Conservation (phyloP, 2,113 vertebrate species). For the Progne subis region DNA sequence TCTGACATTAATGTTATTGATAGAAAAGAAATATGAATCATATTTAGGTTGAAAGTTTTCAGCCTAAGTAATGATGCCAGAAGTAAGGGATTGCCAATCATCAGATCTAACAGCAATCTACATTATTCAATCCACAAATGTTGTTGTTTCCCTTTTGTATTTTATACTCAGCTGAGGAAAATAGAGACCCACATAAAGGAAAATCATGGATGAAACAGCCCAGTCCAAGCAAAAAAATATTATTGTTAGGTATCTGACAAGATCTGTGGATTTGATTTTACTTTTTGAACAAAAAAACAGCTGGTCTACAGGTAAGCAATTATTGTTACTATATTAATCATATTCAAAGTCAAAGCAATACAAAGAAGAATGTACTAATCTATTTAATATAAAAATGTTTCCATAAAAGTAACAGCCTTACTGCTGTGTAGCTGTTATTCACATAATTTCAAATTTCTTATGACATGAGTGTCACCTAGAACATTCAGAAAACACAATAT, state of each 20-base stretch:
- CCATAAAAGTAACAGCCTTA: neutral
- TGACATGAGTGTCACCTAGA: neutral
- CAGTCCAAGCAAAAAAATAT: neutral
- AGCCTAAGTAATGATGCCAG: neutral
- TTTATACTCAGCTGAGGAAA: neutral
- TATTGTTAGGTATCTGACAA: neutral
- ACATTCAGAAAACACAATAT: neutral
- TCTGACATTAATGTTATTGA: constrained; percentile 6
- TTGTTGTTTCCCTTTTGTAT: neutral
- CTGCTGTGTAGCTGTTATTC: neutral
- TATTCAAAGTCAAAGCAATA: neutral
- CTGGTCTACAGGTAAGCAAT: neutral
- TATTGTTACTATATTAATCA: neutral
- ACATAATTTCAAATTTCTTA: neutral
- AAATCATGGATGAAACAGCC: neutral
- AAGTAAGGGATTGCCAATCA: neutral
- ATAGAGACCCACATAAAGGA: neutral
- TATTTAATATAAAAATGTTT: neutral
- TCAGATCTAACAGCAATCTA: neutral
- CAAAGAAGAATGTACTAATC: neutral
- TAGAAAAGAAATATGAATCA: constrained; percentile 1
- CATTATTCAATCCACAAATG: neutral
- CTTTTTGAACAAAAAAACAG: neutral
- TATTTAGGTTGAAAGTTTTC: neutral
- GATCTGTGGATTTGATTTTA: neutral